Conservation (phyloP, 2,888 invertebrate genomes). For the Linnaemya tessellans region DNA sequence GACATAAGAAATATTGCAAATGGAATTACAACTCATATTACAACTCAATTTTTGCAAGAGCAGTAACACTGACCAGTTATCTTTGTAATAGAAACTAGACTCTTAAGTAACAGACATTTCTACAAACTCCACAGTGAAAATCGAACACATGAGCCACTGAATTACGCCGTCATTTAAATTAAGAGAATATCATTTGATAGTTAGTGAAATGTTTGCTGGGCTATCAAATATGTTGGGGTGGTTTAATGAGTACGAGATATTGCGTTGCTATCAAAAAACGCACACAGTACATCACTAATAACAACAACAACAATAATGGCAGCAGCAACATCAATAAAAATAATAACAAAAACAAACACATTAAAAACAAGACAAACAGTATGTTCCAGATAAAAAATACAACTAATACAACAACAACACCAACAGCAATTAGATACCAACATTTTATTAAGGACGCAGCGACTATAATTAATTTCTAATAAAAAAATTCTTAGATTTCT, state of each 20-base stretch:
- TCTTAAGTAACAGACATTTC: too few species aligned
- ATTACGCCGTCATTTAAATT: too few species aligned
- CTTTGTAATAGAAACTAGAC: too few species aligned
- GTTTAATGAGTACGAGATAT: conserved; percentile 58
- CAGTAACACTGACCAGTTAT: too few species aligned
- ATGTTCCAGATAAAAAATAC: conserved; percentile 54
- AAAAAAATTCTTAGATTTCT: conserved; percentile 60
- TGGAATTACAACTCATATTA: too few species aligned
- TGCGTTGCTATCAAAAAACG: conserved; percentile 68
- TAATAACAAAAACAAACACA: conserved; percentile 33
- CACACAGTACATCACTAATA: conserved; percentile 51
- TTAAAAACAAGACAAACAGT: conserved; percentile 56
- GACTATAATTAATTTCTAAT: conserved; percentile 65
- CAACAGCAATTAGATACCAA: conserved; percentile 36
- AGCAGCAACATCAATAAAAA: conserved; percentile 18
- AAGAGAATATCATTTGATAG: too few species aligned
- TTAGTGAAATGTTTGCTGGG: conserved; percentile 8
- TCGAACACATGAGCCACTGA: too few species aligned
- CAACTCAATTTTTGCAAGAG: too few species aligned
- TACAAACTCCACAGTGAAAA: too few species aligned
- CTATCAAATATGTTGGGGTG: conserved; percentile 59
- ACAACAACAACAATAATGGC: conserved; percentile 13
- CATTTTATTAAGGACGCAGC: conserved; percentile 51
- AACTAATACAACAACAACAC: neutral
- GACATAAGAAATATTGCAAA: too few species aligned